phyloP scores from a whole-genome alignment of 64 coral and sea anemone species.

The Dendrophyllia cribrosa region DNA sequence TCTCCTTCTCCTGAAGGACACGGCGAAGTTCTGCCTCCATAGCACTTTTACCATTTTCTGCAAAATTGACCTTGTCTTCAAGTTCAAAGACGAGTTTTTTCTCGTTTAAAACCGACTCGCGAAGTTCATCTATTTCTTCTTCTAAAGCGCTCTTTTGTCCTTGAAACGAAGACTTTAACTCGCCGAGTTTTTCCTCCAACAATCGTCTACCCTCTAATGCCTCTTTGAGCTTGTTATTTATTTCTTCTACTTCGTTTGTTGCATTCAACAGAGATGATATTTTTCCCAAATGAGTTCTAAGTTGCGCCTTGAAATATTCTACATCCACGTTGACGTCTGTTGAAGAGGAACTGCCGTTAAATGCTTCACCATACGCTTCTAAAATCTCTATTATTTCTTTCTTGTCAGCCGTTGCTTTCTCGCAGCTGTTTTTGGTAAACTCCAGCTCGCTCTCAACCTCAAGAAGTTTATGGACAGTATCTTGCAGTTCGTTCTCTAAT shows the following conservation, averaged over 20 bases:
- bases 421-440: conserved; percentile 2
- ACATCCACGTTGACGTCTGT: not conserved
- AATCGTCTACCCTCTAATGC: not conserved
- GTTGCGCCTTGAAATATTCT: not conserved
- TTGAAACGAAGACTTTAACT: conserved; percentile 14
- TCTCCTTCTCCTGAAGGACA: not conserved
- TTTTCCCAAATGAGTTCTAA: not conserved
- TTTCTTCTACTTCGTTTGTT: conserved; percentile 41
- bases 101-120: conserved; percentile 21
- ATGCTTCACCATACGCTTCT: not conserved
- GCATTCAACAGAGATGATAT: not conserved
- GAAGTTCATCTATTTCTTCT: conserved; percentile 4
- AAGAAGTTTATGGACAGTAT: conserved; percentile 2
- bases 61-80: not conserved
- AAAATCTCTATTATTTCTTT: conserved; percentile 17
- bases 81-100: conserved; percentile 29
- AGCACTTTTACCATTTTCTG: not conserved
- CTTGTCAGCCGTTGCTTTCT: not conserved
- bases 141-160: conserved; percentile 9
- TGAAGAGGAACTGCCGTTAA: not conserved
- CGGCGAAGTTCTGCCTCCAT: conserved; percentile 14
- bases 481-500: not conserved
- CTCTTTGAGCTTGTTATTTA: conserved; percentile 17
- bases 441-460: conserved; percentile 33
- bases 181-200: conserved; percentile 37